Base-by-base conservation (phyloP, 2,113 vertebrate genomes). In the Corythoichthys haematopterus region DNA sequence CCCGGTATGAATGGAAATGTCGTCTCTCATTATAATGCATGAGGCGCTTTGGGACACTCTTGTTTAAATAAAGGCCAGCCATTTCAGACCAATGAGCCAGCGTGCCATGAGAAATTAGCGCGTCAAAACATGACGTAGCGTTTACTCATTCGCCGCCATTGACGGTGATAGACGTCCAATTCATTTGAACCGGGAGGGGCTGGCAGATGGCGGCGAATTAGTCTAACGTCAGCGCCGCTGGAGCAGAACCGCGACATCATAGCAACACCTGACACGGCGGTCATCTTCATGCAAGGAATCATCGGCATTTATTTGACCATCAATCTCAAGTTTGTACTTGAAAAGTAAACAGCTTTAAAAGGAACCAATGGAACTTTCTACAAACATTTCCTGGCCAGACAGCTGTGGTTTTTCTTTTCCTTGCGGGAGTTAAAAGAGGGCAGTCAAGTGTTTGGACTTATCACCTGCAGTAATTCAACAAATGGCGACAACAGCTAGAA, bases 1-100 rank as follows among this genome's bases (percentile, higher is more conserved):
- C 77, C 75, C 68, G 70, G 81, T 85, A 69, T 83, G 80, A 85
- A 85, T 64, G 64, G 82, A 87, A 73, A 84, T 74, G 87, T 83
- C 77, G 58, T 65, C 71, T 79, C 79, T 81, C 79, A 88, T 87
- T 86, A 86, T 68, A 78, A 86, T 85, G 84, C 86, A 80, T 73
- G 72, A 82, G 75, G 75, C 79, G 68, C 77, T 85, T 80, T 64
- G 74, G 76, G 80, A 82, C 77, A 71, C 68, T 70, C 70, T 1
- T 36, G 68, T 80, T 72, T 72, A 88, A 82, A 68, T 80, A 83
- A 62, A 81, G 64, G 60, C 55, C 10, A 80, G 68, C 50, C 66
- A 75, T 70, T 56, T 71, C 72, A 52, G 61, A 59, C 73, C 63
- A 64, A 65, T 57, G 4, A 71, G 71, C 48, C 62, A 68, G 9